These are phyloP conservation scores for Euspilapteryx auroguttella DNA, from an alignment of 2,888 invertebrate species.

Conservation along the genomic window DNA sequence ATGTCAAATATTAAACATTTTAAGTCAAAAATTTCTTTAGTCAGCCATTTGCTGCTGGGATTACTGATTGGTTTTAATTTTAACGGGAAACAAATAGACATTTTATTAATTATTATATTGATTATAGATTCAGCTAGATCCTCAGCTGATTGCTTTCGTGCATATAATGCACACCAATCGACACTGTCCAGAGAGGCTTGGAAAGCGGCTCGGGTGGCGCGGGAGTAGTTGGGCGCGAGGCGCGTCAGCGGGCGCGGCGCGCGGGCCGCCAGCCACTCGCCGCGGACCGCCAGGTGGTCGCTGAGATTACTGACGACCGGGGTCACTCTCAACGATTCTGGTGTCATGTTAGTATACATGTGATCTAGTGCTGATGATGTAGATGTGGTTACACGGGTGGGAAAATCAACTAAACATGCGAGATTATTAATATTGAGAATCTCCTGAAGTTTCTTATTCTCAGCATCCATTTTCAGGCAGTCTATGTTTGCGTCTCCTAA, in stretches of 20 bases:
- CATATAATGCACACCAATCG: slow-evolving; percentile 2
- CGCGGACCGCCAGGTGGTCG: slow-evolving; percentile 3
- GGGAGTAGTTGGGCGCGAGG: slow-evolving; percentile 1
- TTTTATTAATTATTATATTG: slow-evolving; percentile 1
- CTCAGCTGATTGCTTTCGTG: not conserved
- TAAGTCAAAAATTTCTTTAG: not conserved
- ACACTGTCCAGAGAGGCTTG: slow-evolving; percentile 1
- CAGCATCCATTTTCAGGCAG: not conserved
- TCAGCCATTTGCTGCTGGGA: not conserved
- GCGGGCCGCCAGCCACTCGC: not conserved
- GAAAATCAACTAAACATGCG: not conserved
- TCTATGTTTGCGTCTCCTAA: not conserved
- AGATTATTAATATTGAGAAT: not conserved
- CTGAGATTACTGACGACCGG: not conserved
- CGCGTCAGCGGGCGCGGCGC: slow-evolving; percentile 1
- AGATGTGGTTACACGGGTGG: not conserved
- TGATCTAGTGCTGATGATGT: not conserved
- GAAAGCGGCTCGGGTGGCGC: not conserved
- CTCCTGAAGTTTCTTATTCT: not conserved
- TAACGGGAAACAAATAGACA: not conserved
- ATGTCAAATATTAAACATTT: not conserved
- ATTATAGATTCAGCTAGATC: slow-evolving; percentile 2
- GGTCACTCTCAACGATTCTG: not conserved
- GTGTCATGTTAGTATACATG: not conserved
- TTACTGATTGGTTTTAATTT: not conserved